Base-by-base conservation (phyloP, 2,113 vertebrate species). In the Larimichthys polyactis region DNA sequence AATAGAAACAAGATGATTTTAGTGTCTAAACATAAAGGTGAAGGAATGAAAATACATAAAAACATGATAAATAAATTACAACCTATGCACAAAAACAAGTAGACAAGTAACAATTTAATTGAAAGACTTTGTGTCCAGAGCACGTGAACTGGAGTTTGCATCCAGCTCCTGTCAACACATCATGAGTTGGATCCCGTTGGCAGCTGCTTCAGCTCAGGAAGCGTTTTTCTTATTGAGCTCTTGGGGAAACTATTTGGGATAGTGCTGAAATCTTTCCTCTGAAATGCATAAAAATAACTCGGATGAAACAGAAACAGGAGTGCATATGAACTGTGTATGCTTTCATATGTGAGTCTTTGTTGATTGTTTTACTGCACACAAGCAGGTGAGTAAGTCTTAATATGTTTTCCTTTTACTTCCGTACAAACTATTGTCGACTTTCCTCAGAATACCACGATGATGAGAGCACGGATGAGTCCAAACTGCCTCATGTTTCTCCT, bases 151-250 rank as follows among this genome's bases (percentile, higher is more conserved):
- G 11, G 36, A 82, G 74, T 16, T 17, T 44, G 59, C 32, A 2
- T 49, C 63, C 62, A 71, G 46, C 75, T 68, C 27, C 78, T 83
- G 81, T 84, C 79, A 73, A 19, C 83, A 82, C 62, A 29, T 20
- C 19, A 5, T 32, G 62, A 17, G 63, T 22, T 54, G 63, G 65
- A 79, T 84, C 81, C 64, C 11, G 52, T 63, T 66, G 68, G 65
- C 79, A 85, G 84, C 84, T 82, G 87, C 82, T 79, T 49, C 75
- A 54, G 3, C 51, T 83, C 86, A 79, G 90, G 84, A 91, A 91
- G 46, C 62, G 6, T 60, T 49, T 75, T 52, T 75, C 46, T 81
- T 75, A 70, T 55, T 3, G 54, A 60, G 15, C 83, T 75, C 86
- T 51, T 46, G 83, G 71, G 85, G 66, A 71, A 64, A 75, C 59